Conservation (phyloP, 2,888 invertebrate species). For the Acholoe squamosa region DNA sequence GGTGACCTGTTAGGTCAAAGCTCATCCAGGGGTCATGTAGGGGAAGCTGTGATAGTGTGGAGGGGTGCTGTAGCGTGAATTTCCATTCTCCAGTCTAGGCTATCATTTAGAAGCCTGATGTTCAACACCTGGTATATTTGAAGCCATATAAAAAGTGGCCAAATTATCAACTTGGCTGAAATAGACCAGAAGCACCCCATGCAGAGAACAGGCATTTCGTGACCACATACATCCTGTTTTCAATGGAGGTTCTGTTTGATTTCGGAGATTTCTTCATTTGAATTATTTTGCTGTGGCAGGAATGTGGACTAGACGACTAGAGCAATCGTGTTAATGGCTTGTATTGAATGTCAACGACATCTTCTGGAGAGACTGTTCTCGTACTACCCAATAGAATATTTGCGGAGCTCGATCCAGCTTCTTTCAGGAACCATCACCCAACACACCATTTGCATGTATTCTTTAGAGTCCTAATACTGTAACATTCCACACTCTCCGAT, state of each 20-base stretch:
- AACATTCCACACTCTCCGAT: too few species aligned
- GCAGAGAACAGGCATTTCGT: neutral
- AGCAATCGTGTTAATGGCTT: slow-evolving; percentile 3
- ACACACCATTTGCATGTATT: too few species aligned
- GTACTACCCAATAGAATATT: too few species aligned
- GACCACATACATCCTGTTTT: neutral
- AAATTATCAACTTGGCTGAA: slow-evolving; percentile 25
- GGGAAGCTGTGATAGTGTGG: neutral
- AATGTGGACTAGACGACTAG: neutral
- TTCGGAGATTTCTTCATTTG: neutral
- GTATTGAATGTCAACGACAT: neutral
- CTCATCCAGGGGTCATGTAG: slow-evolving; percentile 5
- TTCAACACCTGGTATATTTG: neutral
- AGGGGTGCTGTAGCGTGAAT: slow-evolving; percentile 8
- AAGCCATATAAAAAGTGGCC: neutral
- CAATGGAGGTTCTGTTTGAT: neutral
- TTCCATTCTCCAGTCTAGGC: neutral
- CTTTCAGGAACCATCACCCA: too few species aligned
- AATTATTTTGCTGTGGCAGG: neutral
- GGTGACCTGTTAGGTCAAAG: slow-evolving; percentile 15
- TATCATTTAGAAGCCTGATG: neutral
- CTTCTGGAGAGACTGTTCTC: neutral
- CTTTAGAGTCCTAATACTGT: too few species aligned
- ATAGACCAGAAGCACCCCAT: neutral
- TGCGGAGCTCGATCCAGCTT: too few species aligned